Percentiles rank a stretch among this genome's conserved stretches.
phyloP scores from a whole-genome alignment of 2,113 vertebrate species.

The Myodes glareolus region DNA sequence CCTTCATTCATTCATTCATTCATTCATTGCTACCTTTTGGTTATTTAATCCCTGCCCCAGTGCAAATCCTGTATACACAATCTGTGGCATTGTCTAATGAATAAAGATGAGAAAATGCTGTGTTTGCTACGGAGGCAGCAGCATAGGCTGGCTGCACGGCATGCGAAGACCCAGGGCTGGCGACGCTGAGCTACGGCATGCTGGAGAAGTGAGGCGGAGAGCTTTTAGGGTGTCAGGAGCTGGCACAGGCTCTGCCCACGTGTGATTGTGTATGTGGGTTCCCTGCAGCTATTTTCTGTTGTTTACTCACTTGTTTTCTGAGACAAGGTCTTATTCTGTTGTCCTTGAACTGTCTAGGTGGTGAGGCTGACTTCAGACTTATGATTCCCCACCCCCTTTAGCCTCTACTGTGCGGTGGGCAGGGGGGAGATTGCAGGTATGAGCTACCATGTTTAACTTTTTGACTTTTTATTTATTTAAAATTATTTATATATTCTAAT shows the following conservation, averaged over 20 bases:
- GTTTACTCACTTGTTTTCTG: not conserved
- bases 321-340: not conserved
- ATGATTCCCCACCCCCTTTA: fast-evolving
- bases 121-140: not conserved
- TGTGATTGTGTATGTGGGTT: not conserved
- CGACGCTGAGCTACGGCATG: not conserved
- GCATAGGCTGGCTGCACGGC: not conserved
- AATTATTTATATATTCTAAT: not conserved
- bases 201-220: not conserved
- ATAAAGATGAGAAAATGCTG: not conserved
- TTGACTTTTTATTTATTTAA: not conserved
- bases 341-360: not conserved
- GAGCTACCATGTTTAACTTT: not conserved
- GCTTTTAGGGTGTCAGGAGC: not conserved
- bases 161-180: not conserved
- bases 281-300: no score
- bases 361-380: not conserved
- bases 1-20: no score
- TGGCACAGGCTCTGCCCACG: not conserved
- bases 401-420: no score
- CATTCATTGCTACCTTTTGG: not conserved
- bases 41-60: not conserved
- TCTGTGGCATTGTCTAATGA: not conserved
- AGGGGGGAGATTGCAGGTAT: no score
- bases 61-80: not conserved